phyloP scores from a whole-genome alignment of 2,888 invertebrate genomes.

The Coecobrya sp. region DNA sequence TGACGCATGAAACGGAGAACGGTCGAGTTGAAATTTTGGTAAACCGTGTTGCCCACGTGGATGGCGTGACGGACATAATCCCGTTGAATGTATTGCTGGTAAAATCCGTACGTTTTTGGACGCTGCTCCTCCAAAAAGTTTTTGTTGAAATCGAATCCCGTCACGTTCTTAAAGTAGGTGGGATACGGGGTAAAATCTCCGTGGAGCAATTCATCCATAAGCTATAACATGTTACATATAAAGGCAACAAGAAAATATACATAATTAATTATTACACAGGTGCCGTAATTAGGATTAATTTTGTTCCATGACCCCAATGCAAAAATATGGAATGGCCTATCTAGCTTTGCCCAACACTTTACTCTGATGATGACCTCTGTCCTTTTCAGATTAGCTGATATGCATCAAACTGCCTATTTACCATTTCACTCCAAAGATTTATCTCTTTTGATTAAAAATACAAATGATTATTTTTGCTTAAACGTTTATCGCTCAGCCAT shows the following conservation, averaged over 20 bases:
- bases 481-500: not conserved
- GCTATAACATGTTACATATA: constrained; percentile 77
- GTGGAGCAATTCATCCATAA: constrained; percentile 92
- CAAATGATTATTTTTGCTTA: not conserved
- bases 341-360: not conserved
- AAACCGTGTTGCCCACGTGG: constrained; percentile 92
- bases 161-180: constrained; percentile 92
- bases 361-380: not conserved
- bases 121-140: constrained; percentile 91
- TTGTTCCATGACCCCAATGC: not conserved
- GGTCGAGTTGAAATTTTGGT: constrained; percentile 90
- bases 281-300: not conserved
- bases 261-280: not conserved
- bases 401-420: not conserved
- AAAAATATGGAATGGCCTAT: not conserved
- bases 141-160: constrained; percentile 93
- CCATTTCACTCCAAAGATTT: not conserved
- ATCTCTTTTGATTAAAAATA: not conserved
- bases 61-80: constrained; percentile 91
- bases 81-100: constrained; percentile 91
- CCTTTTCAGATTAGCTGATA: not conserved
- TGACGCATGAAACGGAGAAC: constrained; percentile 92
- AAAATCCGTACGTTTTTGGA: constrained; percentile 88
- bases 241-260: not conserved
- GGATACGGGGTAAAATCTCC: constrained; percentile 90